A percentile compares a stretch with the other conserved stretches of the same genome.
Evolutionary conservation across 2,888 invertebrate genomes (phyloP).

Genomic region (Barypeithes pellucidus): DNA sequence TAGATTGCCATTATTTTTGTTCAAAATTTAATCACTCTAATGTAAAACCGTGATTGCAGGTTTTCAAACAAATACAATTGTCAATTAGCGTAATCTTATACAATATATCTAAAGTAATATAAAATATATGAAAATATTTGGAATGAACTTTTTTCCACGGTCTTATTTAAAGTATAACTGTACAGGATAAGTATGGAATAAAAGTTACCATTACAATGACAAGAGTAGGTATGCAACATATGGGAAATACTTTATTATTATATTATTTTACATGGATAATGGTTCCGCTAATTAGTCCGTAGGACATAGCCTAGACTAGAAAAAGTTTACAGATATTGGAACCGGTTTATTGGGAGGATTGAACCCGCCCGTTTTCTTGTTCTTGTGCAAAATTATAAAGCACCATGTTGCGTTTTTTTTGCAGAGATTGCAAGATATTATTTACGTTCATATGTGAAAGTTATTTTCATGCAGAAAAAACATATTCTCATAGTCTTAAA

Average conservation of each 20-base stretch:
- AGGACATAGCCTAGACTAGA: neutral
- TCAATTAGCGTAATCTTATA: conserved; percentile 14
- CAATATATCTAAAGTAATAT: conserved; percentile 17
- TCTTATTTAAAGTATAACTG: conserved; percentile 14
- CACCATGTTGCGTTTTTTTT: no score
- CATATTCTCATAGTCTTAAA: no score
- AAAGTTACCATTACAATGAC: neutral
- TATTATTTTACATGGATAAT: neutral
- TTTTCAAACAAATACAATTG: conserved; percentile 14
- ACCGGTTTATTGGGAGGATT: no score
- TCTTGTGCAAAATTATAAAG: no score
- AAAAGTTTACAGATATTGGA: neutral
- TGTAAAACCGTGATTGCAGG: neutral
- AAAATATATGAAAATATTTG: conserved; percentile 7
- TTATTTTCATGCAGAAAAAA: no score
- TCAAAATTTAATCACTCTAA: conserved; percentile 18
- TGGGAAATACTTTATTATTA: neutral
- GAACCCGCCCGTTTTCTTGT: no score
- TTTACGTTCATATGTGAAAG: no score
- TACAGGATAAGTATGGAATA: neutral
- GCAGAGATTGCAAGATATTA: no score
- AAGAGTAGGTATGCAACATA: neutral
- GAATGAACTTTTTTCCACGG: conserved; percentile 15
- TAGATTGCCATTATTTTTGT: neutral
- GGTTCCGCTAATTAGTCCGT: no score